phyloP scores from a whole-genome alignment of 2,888 invertebrate genomes.

The Rhodophaea formosa region DNA sequence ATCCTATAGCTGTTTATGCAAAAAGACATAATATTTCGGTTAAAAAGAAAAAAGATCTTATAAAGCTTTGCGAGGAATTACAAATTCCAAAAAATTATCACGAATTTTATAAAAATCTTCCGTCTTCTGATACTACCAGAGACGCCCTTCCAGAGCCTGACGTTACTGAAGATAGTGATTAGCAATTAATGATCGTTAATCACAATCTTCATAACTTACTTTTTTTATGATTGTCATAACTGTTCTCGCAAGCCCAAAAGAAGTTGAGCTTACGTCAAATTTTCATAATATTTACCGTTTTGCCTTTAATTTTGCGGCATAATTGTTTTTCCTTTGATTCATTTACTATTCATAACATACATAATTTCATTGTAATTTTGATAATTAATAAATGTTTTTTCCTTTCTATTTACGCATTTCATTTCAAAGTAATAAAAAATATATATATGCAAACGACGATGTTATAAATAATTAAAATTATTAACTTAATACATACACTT shows the following conservation, averaged over 20 bases:
- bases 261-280: background rate
- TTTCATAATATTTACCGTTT: background rate
- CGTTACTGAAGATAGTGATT: background rate
- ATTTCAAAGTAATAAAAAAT: background rate
- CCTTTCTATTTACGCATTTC: background rate
- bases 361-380: background rate
- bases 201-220: too few relatives aligned
- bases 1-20: slow-evolving; percentile 18
- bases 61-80: slow-evolving; percentile 18
- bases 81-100: slow-evolving; percentile 21
- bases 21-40: slow-evolving; percentile 17
- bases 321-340: too few relatives aligned
- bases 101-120: slow-evolving; percentile 14
- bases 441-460: too few relatives aligned
- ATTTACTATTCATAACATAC: too few relatives aligned
- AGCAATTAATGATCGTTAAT: too few relatives aligned
- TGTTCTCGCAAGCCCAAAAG: too few relatives aligned
- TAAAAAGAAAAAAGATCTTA: slow-evolving; percentile 20
- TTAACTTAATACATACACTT: too few relatives aligned
- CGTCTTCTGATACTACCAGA: background rate
- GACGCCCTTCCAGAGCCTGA: background rate
- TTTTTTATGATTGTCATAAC: too few relatives aligned
- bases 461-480: too few relatives aligned
- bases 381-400: background rate
- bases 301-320: too few relatives aligned